Evolutionary conservation across 2,888 invertebrate genomes (phyloP), one percentile per base, ranked within the genome.

Genomic region (Euzophera pinguis): DNA sequence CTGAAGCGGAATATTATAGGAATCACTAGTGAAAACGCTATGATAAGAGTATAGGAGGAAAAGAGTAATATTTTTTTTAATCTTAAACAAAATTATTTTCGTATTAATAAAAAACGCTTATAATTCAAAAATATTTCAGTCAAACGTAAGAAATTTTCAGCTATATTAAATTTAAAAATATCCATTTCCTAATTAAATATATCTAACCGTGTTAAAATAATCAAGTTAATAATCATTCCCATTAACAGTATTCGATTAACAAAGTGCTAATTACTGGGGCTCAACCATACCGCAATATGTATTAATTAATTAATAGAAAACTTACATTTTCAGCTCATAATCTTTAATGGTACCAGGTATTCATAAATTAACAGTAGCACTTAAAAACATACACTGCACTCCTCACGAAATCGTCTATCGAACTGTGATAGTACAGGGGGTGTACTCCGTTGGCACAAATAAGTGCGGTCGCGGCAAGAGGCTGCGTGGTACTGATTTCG

Each of bases 401-500:
- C 81, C 87, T 81, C 77, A 70, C 70, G 64, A 62, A 58, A 54
- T 62, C 53, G 55, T 54, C 14, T 48, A 34, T 41, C 49, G 58
- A 56, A 57, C 54, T 56, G 59, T 56, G 56, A 54, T 55, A 53
- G 53, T 52, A 54, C 55, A 56, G 50, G 57, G 54, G 54, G 51
- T 59, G 61, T 60, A 55, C 59, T 59, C 32, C 8, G 12, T 6
- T 49, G 13, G 53, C 58, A 57, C 62, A 54, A 54, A 56, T 60
- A 71, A 73, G 71, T 73, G 78, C 64, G 71, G 55, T 70, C 81
- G 60, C 77, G 55, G 50, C 76, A 66, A 83, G 84, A 85, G 81
- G 83, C 88, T 86, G 88, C 71, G 75, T 81, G 75, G 70, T 80
- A 88, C 88, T 88, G 87, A 82, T 55, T 67, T 62, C 50, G 56